phyloP scores from a whole-genome alignment of 2,797 vertebrate genomes.

The Cygnus olor region DNA sequence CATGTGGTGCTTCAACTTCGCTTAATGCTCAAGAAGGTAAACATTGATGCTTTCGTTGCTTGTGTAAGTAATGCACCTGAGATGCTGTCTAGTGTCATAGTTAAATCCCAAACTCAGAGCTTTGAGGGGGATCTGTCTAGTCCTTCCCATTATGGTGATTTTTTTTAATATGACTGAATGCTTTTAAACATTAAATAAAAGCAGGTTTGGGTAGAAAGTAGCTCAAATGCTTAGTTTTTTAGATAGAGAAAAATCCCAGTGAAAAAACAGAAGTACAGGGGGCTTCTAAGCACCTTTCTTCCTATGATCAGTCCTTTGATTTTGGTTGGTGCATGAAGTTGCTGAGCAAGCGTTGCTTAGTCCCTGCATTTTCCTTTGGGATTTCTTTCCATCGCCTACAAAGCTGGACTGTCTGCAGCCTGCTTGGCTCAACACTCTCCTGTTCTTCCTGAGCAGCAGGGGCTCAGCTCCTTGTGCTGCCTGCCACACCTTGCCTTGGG shows the following conservation, averaged over 20 bases:
- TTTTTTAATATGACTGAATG: neutral
- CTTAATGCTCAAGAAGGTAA: neutral
- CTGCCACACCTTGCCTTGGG: neutral
- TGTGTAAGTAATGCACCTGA: neutral
- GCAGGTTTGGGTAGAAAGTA: neutral
- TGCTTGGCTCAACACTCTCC: neutral
- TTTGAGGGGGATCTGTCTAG: neutral
- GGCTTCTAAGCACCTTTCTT: neutral
- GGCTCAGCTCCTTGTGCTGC: neutral
- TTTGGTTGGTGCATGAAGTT: neutral
- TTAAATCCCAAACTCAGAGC: neutral
- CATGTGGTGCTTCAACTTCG: neutral
- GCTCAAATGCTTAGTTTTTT: neutral
- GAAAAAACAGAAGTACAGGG: too few species aligned
- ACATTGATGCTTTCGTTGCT: fast-evolving
- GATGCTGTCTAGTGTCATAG: neutral
- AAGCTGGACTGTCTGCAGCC: neutral
- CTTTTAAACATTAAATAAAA: neutral
- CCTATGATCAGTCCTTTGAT: neutral
- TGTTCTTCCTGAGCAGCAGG: neutral
- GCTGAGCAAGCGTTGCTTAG: neutral
- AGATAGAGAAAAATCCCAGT: neutral
- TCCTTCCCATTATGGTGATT: neutral
- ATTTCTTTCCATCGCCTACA: neutral
- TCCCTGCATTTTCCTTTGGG: too few species aligned